Evolutionary conservation across 2,113 vertebrate genomes (phyloP).

Genomic region (Dasyurus viverrinus): DNA sequence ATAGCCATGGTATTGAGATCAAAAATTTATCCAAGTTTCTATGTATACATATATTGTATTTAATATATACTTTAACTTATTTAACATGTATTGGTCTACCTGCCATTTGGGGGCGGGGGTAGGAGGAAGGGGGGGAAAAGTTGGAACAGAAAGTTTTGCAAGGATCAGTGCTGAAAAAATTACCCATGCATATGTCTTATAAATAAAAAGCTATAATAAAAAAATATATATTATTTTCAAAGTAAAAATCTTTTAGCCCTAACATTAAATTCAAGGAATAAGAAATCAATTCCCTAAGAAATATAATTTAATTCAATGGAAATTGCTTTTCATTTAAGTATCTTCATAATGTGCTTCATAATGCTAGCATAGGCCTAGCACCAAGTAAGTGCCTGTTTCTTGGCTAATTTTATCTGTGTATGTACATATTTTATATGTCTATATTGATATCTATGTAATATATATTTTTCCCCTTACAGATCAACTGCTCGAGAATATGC

Average conservation of each 20-base stretch:
- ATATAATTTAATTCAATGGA: background rate
- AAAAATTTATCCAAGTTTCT: background rate
- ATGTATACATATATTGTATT: too few relatives aligned
- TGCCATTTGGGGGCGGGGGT: too few relatives aligned
- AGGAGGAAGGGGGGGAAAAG: too few relatives aligned
- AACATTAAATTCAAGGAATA: background rate
- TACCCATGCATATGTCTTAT: too few relatives aligned
- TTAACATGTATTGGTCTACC: too few relatives aligned
- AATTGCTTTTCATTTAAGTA: constrained; percentile 26
- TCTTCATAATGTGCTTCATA: background rate
- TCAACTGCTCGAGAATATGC: constrained; percentile 96
- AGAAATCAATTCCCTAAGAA: background rate
- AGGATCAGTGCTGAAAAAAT: too few relatives aligned
- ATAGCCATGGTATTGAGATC: background rate
- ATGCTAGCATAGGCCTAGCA: background rate
- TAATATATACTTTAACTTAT: too few relatives aligned
- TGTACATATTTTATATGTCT: background rate
- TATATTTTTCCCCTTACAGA: constrained; percentile 77
- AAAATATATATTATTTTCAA: background rate
- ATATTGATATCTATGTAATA: background rate
- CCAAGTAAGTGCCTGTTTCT: background rate
- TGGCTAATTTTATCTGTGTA: background rate
- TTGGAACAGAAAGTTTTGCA: too few relatives aligned
- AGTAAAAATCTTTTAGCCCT: background rate
- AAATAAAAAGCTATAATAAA: too few relatives aligned